Evolutionary conservation across 2,113 vertebrate species (phyloP).

Genomic region (Sitta europaea): DNA sequence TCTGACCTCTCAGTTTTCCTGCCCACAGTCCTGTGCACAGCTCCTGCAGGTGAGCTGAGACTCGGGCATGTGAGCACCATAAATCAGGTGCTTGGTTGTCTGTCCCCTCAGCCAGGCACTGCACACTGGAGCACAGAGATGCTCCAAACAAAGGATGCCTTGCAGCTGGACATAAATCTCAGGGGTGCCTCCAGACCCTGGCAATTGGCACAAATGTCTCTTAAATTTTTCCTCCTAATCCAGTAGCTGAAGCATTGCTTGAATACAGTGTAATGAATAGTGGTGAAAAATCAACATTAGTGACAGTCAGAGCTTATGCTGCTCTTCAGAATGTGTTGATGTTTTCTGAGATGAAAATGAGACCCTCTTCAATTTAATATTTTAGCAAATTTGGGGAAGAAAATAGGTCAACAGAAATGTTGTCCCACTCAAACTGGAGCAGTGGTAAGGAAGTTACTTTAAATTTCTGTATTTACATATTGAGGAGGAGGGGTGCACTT

Average conservation of each 20-base stretch:
- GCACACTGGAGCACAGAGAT: background rate
- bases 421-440: background rate
- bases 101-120: background rate
- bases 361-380: background rate
- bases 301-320: background rate
- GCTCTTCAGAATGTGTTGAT: background rate
- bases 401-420: background rate
- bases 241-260: background rate
- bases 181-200: background rate
- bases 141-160: background rate
- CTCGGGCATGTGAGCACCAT: background rate
- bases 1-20: background rate
- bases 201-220: background rate
- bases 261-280: background rate
- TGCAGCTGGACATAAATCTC: background rate
- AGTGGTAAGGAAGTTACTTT: background rate
- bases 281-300: background rate
- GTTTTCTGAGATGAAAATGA: background rate
- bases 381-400: background rate
- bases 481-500: background rate
- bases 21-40: background rate
- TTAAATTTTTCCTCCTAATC: background rate
- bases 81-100: background rate
- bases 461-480: background rate
- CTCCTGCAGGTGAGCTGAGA: background rate